Evolutionary conservation across 2,888 invertebrate genomes (phyloP).

Genomic region (Acronicta leporina): DNA sequence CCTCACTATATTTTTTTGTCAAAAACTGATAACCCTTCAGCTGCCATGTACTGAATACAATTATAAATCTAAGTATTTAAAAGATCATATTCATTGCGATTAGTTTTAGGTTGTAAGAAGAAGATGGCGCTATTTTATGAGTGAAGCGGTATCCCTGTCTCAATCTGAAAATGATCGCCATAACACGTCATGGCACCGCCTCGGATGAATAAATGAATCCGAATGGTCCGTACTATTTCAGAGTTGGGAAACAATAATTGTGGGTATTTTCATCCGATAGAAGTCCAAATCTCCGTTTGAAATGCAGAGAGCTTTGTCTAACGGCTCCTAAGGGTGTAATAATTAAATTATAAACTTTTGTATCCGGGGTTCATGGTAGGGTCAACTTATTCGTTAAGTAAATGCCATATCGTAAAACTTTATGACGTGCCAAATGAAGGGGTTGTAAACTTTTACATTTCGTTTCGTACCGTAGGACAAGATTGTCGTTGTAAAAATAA

Average conservation of each 20-base stretch:
- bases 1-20: too few relatives aligned
- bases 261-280: constrained; percentile 42
- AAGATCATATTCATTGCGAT: too few relatives aligned
- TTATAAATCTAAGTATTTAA: too few relatives aligned
- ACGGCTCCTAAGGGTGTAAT: constrained; percentile 83
- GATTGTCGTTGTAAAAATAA: constrained; percentile 74
- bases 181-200: too few relatives aligned
- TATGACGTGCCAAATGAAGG: constrained; percentile 87
- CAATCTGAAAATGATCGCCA: too few relatives aligned
- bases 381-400: constrained; percentile 84
- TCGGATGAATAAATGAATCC: constrained; percentile 2
- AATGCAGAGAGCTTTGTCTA: constrained; percentile 66
- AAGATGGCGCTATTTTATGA: too few relatives aligned
- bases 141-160: too few relatives aligned
- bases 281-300: constrained; percentile 55
- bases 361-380: constrained; percentile 71
- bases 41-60: too few relatives aligned
- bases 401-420: constrained; percentile 87
- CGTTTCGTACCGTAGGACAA: constrained; percentile 69
- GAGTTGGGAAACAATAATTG: constrained; percentile 32
- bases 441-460: constrained; percentile 84
- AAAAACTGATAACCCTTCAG: too few relatives aligned
- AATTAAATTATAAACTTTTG: constrained; percentile 88
- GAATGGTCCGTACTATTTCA: constrained; percentile 6
- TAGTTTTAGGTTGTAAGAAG: too few relatives aligned